A percentile compares a stretch with the other conserved stretches of the same genome.
Conservation (phyloP, 2,797 vertebrate species). For the Fundulus diaphanus region DNA sequence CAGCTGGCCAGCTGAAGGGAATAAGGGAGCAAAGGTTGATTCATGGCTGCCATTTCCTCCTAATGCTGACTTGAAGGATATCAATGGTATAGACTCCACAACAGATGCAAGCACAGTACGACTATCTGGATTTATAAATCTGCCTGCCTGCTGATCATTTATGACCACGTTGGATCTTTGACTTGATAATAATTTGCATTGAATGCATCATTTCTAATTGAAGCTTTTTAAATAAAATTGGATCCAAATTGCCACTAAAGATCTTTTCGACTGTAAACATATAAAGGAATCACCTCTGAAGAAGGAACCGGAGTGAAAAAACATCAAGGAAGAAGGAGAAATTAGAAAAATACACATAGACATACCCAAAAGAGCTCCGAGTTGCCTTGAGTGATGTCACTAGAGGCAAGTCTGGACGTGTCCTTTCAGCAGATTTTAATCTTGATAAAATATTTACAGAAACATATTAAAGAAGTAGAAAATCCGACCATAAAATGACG, state of each 20-base stretch:
- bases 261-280: neutral
- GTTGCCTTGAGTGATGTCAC: neutral
- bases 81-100: neutral
- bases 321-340: neutral
- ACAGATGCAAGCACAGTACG: neutral
- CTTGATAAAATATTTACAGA: neutral
- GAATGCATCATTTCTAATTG: neutral
- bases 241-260: neutral
- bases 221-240: neutral
- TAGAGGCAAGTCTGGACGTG: neutral
- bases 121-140: neutral
- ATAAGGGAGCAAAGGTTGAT: neutral
- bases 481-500: neutral
- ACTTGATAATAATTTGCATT: neutral
- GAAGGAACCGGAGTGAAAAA: neutral
- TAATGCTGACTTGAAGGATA: neutral
- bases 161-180: neutral
- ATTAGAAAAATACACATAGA: neutral
- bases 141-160: neutral
- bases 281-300: neutral
- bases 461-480: neutral
- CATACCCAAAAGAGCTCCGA: neutral
- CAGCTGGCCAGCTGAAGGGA: neutral
- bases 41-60: neutral
- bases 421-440: neutral